Evolutionary conservation across 2,888 invertebrate species (phyloP).

Genomic region (Tillus elongatus): DNA sequence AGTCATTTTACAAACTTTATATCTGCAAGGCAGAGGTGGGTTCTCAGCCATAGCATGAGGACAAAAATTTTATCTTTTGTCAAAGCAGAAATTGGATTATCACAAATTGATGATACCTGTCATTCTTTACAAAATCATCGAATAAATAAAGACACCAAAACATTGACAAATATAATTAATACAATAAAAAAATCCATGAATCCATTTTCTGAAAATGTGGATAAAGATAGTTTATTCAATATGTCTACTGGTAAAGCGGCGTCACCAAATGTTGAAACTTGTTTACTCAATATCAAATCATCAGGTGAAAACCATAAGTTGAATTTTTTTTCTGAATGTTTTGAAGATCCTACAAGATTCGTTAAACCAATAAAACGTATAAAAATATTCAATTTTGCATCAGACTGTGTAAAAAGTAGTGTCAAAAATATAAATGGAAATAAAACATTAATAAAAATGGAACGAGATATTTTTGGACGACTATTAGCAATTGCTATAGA

Average conservation of each 20-base stretch:
- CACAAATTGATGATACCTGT: conserved; percentile 23
- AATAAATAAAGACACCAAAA: conserved; percentile 21
- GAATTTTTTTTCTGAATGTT: too few relatives aligned
- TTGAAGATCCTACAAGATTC: too few relatives aligned
- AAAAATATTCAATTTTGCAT: conserved; percentile 25
- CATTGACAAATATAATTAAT: conserved; percentile 15
- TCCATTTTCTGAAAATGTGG: conserved; percentile 18
- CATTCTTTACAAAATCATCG: conserved; percentile 17
- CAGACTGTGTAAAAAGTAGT: conserved; percentile 17
- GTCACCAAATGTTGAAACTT: conserved; percentile 23
- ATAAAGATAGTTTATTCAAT: conserved; percentile 18
- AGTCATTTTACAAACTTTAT: conserved; percentile 23
- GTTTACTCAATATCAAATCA: conserved; percentile 23
- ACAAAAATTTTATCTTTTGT: conserved; percentile 24
- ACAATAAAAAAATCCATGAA: conserved; percentile 16
- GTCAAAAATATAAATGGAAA: conserved; percentile 17
- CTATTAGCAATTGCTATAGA: conserved; percentile 25
- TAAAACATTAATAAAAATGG: conserved; percentile 25
- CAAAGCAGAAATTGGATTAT: conserved; percentile 18
- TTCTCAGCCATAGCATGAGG: conserved; percentile 28
- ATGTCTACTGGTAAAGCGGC: conserved; percentile 27
- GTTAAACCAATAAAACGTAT: conserved; percentile 21
- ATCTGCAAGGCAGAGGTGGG: conserved; percentile 29
- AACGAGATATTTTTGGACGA: conserved; percentile 26
- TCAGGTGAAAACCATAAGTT: too few relatives aligned